phyloP scores from a whole-genome alignment of 2,113 vertebrate species.

The Crypturellus undulatus region DNA sequence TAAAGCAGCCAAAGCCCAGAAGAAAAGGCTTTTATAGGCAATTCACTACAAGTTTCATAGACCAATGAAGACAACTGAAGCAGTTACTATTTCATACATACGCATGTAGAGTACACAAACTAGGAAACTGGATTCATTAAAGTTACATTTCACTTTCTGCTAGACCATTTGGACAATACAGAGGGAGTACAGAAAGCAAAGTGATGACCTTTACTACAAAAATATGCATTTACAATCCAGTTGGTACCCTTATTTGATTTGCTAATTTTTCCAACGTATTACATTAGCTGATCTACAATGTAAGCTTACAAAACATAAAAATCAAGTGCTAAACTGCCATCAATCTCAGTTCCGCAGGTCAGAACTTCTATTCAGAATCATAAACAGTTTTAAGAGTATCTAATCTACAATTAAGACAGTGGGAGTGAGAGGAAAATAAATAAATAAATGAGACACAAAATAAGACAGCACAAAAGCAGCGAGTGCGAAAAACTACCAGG shows the following conservation, averaged over 20 bases:
- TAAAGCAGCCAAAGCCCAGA: neutral
- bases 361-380: neutral
- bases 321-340: neutral
- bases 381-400: neutral
- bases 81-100: neutral
- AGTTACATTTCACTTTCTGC: neutral
- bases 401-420: neutral
- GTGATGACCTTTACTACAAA: neutral
- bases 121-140: neutral
- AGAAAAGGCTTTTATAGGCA: neutral
- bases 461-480: neutral
- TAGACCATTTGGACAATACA: neutral
- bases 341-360: neutral
- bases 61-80: neutral
- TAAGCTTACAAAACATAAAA: neutral
- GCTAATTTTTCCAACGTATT: neutral
- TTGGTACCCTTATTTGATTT: neutral
- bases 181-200: neutral
- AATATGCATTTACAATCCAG: neutral
- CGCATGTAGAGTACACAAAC: neutral
- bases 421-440: neutral
- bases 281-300: neutral
- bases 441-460: too few species aligned
- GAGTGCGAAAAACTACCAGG: conserved; percentile 51
- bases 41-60: neutral